Evolutionary conservation across 2,113 vertebrate species (phyloP), one percentile per base, ranked within the genome.

Genomic region (Actinemys pallida): DNA sequence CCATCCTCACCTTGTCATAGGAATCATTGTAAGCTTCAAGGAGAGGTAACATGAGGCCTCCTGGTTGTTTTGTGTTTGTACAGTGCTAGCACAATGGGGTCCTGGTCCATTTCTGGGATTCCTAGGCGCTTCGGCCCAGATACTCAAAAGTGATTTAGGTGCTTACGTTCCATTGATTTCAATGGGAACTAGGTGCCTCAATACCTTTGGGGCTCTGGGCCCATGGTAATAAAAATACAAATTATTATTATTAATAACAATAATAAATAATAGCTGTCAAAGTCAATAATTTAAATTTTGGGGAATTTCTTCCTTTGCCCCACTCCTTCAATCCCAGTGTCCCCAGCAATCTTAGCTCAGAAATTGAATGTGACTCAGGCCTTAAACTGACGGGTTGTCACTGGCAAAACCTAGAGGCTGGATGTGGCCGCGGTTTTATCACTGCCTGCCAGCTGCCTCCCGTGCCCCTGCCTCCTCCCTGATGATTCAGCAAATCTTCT

Each of bases 401-500:
- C 91, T 84, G 94, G 78, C 92, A 76, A 86, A 90, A 93, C 94
- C 96, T 93, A 86, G 65, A 47, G 94, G 80, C 89, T 89, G 53
- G 96, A 96, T 92, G 97, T 90, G 92, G 93, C 97, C 54, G 0
- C 82, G 88, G 85, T 81, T 95, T 98, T 98, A 98, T 98, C 98
- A 69, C 92, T 25, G 92, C 75, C 92, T 89, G 84, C 95, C 98
- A 98, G 97, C 98, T 97, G 98, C 97, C 76, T 81, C 5, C 56
- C 11, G 24, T 91, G 56, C 93, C 95, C 93, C 95, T 96, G 94
- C 96, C 98, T 95, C 97, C 96, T 96, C 96, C 35, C 90, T 16
- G 59, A 81, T 98, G 98, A 98, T 92, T 98, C 98, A 98, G 98
- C 98, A 98, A 98, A 98, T 98, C 98, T 97, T 96, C 98, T 78